Evolutionary conservation across 2,113 vertebrate genomes (phyloP), one percentile per base, ranked within the genome.

Genomic region (Sula dactylatra): DNA sequence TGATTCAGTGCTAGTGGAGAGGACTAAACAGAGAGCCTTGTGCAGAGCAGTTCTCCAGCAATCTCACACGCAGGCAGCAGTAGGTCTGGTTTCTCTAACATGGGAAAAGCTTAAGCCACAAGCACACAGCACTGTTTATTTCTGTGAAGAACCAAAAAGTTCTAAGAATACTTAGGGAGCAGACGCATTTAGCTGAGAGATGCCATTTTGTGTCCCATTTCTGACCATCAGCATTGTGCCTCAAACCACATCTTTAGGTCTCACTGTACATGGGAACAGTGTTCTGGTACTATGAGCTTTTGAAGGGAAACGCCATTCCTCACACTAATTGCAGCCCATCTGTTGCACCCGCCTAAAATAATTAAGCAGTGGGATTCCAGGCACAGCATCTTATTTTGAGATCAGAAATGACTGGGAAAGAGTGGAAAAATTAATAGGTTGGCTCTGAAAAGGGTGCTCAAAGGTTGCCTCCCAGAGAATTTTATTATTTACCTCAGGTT

Each of bases 381-480:
- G 82, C 44, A 36, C 76, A 32, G 34, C 71, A 71, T 78, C 82
- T 85, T 96, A 96, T 96, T 95, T 88, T 93, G 88, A 86, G 88
- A 86, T 73, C 85, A 91, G 90, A 95, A 95, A 97, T 93, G 42
- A 94, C 26, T 83, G 95, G 79, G 88, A 50, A 66, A 79, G 74
- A 54, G 74, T 45, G 67, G 69, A 65, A 85, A 95, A 95, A 96
- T 89, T 19, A 95, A 82, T 65, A 82, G 94, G 93, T 95, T 94
- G 65, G 56, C 73, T 71, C 83, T 54, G 36, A 32, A 38, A 47
- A 91, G 55, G 45, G 67, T 66, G 82, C 77, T 95, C 67, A 29
- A 38, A 93, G 59, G 44, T n/a, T 61, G 58, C 44, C 65, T 93
- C 76, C 71, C 77, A 49, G 36, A 69, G 72, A 66, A 36, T 5